These are phyloP conservation scores for Neosilurus mollespiculum DNA, from an alignment of 2,797 vertebrate species.

Conservation along the genomic window DNA sequence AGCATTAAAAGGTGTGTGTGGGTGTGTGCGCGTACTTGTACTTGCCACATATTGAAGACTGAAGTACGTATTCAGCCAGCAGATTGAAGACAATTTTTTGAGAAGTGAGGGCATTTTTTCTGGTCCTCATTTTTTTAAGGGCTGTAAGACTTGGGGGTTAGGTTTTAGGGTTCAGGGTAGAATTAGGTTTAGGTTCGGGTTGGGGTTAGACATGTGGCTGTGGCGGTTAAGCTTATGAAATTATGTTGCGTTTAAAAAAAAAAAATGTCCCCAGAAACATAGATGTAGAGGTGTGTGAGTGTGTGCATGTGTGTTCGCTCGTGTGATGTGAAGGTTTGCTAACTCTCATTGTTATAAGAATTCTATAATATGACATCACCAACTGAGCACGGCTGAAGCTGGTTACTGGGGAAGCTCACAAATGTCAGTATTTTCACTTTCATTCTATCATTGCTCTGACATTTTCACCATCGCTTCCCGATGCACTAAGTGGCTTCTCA, in stretches of 20 bases:
- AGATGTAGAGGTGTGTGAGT: constrained; percentile 25
- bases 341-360: neutral
- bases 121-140: too few species aligned
- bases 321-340: neutral
- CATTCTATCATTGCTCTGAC: neutral
- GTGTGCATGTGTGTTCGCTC: neutral
- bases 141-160: too few species aligned
- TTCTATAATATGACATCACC: neutral
- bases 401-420: neutral
- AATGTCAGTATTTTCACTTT: neutral
- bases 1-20: constrained; percentile 27
- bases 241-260: too few species aligned
- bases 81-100: too few species aligned
- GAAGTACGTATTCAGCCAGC: too few species aligned
- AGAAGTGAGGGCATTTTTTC: too few species aligned
- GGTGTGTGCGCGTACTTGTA: constrained; percentile 2
- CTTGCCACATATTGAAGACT: neutral
- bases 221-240: too few species aligned
- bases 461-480: constrained; percentile 7
- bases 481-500: neutral
- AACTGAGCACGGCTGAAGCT: neutral
- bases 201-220: too few species aligned
- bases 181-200: too few species aligned
- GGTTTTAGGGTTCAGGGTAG: too few species aligned
- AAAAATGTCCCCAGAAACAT: too few species aligned